Evolutionary conservation across 1,140 invertebrate genomes (phyloP).

Genomic region (Gryllus bimaculatus): DNA sequence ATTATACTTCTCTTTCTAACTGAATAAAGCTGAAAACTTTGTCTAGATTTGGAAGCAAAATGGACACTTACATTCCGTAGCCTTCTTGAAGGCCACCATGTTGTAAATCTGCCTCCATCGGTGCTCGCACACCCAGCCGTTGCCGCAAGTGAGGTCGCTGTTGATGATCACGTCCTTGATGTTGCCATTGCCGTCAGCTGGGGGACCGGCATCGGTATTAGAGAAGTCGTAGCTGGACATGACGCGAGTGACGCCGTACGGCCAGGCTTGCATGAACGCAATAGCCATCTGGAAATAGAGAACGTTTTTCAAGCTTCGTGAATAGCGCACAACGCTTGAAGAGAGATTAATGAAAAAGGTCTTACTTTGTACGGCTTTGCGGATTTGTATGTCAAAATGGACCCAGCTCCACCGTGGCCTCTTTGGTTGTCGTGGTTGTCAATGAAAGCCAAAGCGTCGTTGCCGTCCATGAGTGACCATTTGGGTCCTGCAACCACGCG

Average conservation of each 20-base stretch:
- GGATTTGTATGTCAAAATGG: constrained; percentile 50
- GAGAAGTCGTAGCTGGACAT: constrained; percentile 65
- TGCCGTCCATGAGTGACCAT: constrained; percentile 33
- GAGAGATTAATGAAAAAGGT: too few species aligned
- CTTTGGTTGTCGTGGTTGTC: constrained; percentile 62
- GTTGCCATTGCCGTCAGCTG: constrained; percentile 49
- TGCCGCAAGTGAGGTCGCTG: constrained; percentile 54
- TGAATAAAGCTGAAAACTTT: neutral
- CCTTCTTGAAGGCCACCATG: constrained; percentile 68
- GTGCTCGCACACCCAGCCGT: constrained; percentile 85
- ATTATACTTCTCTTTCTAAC: constrained; percentile 7
- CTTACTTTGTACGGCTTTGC: constrained; percentile 48
- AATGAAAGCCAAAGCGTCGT: constrained; percentile 37
- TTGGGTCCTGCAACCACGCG: constrained; percentile 24
- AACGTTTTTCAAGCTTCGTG: too few species aligned
- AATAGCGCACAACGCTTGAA: too few species aligned
- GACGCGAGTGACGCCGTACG: constrained; percentile 29
- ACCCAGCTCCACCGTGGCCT: constrained; percentile 46
- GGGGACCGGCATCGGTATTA: constrained; percentile 48
- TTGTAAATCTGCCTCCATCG: constrained; percentile 72
- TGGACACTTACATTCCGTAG: constrained; percentile 35
- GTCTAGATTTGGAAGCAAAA: neutral
- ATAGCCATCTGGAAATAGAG: too few species aligned
- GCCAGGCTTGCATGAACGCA: too few species aligned
- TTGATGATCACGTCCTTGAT: constrained; percentile 54